A percentile compares a stretch with the other conserved stretches of the same genome.
Evolutionary conservation across 2,888 invertebrate genomes (phyloP).

Genomic region (Nephrotoma guestfalica): DNA sequence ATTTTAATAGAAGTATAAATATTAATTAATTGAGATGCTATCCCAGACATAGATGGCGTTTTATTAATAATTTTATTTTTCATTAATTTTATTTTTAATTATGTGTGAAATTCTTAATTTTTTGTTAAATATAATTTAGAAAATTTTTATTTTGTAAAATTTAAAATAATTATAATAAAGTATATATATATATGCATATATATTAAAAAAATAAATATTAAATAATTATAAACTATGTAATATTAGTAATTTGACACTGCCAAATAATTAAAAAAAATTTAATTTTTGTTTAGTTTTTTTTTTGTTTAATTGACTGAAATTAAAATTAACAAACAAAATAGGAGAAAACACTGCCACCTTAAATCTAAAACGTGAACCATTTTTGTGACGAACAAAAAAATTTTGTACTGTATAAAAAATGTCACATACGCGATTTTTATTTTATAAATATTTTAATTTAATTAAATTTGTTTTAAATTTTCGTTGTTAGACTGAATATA

Average conservation of each 20-base stretch:
- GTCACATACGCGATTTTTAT: background rate
- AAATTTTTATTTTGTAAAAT: background rate
- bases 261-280: background rate
- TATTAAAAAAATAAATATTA: background rate
- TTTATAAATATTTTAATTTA: background rate
- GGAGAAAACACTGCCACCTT: slow-evolving; percentile 2
- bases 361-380: background rate
- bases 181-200: background rate
- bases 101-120: background rate
- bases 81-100: background rate
- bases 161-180: background rate
- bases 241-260: slow-evolving; percentile 1
- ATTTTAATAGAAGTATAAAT: background rate
- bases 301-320: background rate
- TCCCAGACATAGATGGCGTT: background rate
- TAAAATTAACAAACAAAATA: slow-evolving; percentile 1
- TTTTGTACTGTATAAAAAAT: background rate
- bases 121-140: background rate
- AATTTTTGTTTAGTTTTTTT: background rate
- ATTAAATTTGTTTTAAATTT: background rate
- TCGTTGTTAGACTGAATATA: background rate
- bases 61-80: background rate
- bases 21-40: background rate
- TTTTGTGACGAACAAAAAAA: background rate
- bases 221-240: background rate